phyloP scores from a whole-genome alignment of 2,113 vertebrate genomes.

The Proteles cristata region DNA sequence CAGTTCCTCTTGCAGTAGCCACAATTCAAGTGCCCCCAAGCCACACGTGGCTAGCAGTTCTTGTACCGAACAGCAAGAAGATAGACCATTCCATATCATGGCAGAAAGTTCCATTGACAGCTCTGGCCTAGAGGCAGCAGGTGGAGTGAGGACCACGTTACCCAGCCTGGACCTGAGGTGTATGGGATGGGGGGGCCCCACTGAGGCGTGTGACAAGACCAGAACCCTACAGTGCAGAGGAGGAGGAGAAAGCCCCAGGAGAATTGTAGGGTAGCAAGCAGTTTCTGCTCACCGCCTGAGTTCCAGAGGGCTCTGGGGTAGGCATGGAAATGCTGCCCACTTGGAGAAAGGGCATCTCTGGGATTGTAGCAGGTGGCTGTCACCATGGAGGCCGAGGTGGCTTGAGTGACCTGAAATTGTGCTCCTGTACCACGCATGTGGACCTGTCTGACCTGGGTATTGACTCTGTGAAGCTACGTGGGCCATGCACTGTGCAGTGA shows the following conservation, averaged over 20 bases:
- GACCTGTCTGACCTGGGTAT: neutral
- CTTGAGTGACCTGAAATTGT: neutral
- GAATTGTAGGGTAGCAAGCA: neutral
- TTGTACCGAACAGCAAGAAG: neutral
- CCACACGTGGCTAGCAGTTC: fast-evolving
- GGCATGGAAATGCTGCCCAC: fast-evolving
- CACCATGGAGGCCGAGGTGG: neutral
- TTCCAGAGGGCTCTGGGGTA: neutral
- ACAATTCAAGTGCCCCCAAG: neutral
- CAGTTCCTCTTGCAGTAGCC: neutral
- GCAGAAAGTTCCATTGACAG: neutral
- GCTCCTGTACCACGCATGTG: fast-evolving
- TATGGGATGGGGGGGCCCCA: no score
- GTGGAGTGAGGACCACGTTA: fast-evolving
- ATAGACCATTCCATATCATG: fast-evolving
- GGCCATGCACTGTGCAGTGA: fast-evolving
- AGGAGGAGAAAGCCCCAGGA: neutral
- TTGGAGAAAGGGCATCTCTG: neutral
- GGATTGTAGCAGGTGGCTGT: neutral
- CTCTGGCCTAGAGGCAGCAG: neutral
- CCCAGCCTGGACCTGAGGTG: fast-evolving
- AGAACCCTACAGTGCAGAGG: neutral
- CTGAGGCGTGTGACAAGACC: fast-evolving
- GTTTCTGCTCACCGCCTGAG: fast-evolving
- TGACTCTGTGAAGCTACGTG: neutral